These are phyloP conservation scores for Acronicta leporina DNA, from an alignment of 2,888 invertebrate genomes.

Conservation along the genomic window DNA sequence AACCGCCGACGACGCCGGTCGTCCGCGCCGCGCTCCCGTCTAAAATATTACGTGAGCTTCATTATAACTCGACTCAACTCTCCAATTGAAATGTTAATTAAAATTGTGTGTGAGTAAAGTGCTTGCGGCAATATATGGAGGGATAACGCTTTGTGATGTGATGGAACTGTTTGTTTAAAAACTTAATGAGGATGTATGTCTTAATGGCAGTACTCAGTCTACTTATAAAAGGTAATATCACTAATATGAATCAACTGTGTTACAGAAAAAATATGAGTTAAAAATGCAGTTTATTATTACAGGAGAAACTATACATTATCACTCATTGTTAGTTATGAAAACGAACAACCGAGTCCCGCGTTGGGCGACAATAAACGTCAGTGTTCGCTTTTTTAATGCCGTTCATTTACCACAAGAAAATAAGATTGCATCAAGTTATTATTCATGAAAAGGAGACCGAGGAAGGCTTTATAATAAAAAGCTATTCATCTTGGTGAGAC, in stretches of 20 bases:
- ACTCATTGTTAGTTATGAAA: constrained; percentile 2
- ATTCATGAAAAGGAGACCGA: constrained; percentile 37
- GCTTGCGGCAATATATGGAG: constrained; percentile 55
- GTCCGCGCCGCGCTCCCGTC: constrained; percentile 49
- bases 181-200: constrained; percentile 83
- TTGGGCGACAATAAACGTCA: constrained; percentile 37
- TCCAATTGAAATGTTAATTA: constrained; percentile 57
- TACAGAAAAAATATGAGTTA: neutral
- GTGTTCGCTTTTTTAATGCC: constrained; percentile 29
- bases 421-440: constrained; percentile 38
- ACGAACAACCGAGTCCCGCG: constrained; percentile 24
- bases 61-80: constrained; percentile 61
- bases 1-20: constrained; percentile 63
- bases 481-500: constrained; percentile 35
- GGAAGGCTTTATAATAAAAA: constrained; percentile 27
- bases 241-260: constrained; percentile 26
- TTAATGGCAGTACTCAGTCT: constrained; percentile 78
- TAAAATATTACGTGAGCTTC: constrained; percentile 60
- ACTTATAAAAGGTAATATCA: constrained; percentile 79
- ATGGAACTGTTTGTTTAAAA: constrained; percentile 74
- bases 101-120: constrained; percentile 66
- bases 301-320: neutral
- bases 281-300: neutral
- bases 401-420: constrained; percentile 30
- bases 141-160: constrained; percentile 75